phyloP scores from a whole-genome alignment of 2,113 vertebrate genomes.

The Sprattus sprattus region DNA sequence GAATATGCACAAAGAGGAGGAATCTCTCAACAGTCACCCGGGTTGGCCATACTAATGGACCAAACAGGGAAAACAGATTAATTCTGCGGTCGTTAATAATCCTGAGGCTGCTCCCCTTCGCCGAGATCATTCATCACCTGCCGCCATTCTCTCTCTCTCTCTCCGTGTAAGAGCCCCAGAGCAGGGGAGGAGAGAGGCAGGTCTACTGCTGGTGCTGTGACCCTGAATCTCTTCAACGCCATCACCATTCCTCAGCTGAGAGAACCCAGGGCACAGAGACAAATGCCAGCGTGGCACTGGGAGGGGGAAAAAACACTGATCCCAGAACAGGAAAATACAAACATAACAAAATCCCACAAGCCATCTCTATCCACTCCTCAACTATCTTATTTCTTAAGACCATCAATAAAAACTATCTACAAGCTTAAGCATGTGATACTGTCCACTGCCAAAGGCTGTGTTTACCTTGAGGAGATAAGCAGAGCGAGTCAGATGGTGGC shows the following conservation, averaged over 20 bases:
- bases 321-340: background rate
- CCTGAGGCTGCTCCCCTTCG: constrained; percentile 46
- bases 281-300: background rate
- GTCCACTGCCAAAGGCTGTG: background rate
- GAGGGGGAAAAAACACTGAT: background rate
- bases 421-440: background rate
- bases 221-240: constrained; percentile 32
- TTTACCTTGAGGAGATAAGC: background rate
- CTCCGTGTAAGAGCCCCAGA: constrained; percentile 46
- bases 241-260: constrained; percentile 20
- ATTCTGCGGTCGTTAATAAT: constrained; percentile 57
- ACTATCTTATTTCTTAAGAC: background rate
- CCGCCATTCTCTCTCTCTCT: constrained; percentile 4
- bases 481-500: background rate
- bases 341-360: background rate
- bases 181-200: constrained; percentile 37
- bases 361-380: background rate
- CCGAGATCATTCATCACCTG: constrained; percentile 59
- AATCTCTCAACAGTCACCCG: constrained; percentile 47
- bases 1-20: constrained; percentile 37
- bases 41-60: constrained; percentile 52
- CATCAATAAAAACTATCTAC: background rate
- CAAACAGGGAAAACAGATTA: constrained; percentile 54
- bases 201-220: constrained; percentile 32
- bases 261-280: constrained; percentile 19